Evolutionary conservation across 92 coral and sea anemone genomes (phyloP), one percentile per base, ranked within the genome.

Genomic region (Porites lobata): DNA sequence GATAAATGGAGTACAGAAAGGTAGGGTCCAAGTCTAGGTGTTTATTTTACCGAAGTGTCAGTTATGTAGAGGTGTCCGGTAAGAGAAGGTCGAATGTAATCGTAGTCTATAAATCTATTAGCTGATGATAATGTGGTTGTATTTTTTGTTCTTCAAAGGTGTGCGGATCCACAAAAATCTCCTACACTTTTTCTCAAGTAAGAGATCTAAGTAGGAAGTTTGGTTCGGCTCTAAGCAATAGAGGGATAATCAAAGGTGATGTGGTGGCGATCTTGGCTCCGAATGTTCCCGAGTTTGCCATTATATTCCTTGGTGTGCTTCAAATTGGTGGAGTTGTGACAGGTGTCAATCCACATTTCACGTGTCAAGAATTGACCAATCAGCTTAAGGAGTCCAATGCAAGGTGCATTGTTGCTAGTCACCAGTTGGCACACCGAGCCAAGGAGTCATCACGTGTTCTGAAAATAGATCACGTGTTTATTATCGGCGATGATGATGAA

Each of bases 211-310:
- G 77, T 32, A 78, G 76, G 53, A 93, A 90, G 65, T 80, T 88
- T 65, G 93, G 87, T 21, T 91, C 98, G 19, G 95, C 94, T 9
- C 88, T 95, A 74, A 83, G 90, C 75, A 85, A 80, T 58, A 89
- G 92, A 85, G 98, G 98, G 12, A 89, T 93, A 57, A 92, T 71
- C 79, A 91, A 95, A 88, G 96, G 96, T 17, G 95, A 96, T 52
- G 96, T 96, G 59, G 86, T 90, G 43, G 98, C 96, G 2, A 76
- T 95, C 15, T 59, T 93, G 21, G 78, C 85, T 57, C 95, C 96
- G 9, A 96, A 95, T 81, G 89, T 93, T 66, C 90, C 92, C 38
- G 95, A 96, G 78, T 96, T 71, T 72, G 93, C 96, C 3, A 90
- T 96, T 29, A 83, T 90, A 12, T 92, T 84, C 68, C 86, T 89